Evolutionary conservation across 2,797 vertebrate species (phyloP).

Genomic region (Falco rusticolus): DNA sequence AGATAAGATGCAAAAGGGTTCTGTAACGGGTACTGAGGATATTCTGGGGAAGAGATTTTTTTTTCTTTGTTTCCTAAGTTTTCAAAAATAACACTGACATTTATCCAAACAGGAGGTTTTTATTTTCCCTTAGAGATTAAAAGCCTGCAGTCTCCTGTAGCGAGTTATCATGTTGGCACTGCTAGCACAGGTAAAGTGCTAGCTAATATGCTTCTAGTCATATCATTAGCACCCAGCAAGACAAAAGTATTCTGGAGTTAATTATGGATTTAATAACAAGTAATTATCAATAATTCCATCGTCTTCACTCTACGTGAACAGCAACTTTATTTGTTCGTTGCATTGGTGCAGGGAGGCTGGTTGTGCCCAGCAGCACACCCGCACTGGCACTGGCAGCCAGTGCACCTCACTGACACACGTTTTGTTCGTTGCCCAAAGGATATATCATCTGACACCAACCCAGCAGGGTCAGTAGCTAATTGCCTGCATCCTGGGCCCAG

Average conservation of each 20-base stretch:
- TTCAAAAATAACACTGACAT: neutral
- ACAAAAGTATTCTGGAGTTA: neutral
- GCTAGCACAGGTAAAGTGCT: neutral
- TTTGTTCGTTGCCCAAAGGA: neutral
- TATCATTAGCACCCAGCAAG: neutral
- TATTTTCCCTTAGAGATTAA: neutral
- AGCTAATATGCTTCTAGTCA: neutral
- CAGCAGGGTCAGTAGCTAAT: neutral
- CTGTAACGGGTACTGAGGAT: neutral
- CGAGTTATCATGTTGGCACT: neutral
- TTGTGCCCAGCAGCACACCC: neutral
- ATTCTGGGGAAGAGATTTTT: neutral
- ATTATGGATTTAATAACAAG: neutral
- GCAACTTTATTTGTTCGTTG: neutral
- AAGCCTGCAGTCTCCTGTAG: neutral
- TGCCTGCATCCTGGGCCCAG: neutral
- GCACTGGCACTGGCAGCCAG: neutral
- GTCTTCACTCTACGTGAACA: neutral
- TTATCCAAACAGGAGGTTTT: neutral
- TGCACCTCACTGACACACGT: neutral
- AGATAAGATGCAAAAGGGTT: neutral
- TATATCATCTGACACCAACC: accelerated
- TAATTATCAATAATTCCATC: neutral
- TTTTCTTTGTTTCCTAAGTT: neutral
- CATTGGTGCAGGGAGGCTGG: neutral